These are phyloP conservation scores for Tarsius wallacei DNA, from an alignment of 2,797 vertebrate species.

Conservation along the genomic window DNA sequence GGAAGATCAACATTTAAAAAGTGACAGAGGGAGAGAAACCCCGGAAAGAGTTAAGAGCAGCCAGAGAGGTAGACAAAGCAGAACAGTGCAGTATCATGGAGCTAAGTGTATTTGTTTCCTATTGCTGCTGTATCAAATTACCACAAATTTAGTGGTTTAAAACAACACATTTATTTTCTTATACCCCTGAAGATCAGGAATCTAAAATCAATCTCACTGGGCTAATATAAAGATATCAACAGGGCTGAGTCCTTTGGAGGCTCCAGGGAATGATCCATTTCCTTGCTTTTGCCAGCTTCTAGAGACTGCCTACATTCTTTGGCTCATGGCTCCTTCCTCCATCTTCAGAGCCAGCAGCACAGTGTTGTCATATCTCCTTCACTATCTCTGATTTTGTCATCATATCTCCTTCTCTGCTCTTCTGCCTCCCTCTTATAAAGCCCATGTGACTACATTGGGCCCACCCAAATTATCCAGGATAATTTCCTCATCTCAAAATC, in stretches of 20 bases:
- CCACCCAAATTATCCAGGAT: no score
- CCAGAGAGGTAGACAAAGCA: slow-evolving; percentile 2
- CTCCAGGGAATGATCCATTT: not conserved
- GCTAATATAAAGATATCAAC: not conserved
- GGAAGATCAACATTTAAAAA: not conserved
- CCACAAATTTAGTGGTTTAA: no score
- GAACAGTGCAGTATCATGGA: not conserved
- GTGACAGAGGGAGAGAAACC: not conserved
- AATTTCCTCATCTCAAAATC: no score
- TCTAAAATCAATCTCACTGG: not conserved
- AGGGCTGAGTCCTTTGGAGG: not conserved
- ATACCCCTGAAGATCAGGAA: not conserved
- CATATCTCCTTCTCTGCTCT: not conserved
- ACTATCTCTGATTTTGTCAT: not conserved
- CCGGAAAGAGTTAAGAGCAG: not conserved
- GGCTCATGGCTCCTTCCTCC: no score
- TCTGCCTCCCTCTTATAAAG: not conserved
- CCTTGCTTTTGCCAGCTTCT: no score
- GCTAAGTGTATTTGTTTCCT: slow-evolving; percentile 17
- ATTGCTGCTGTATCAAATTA: not conserved
- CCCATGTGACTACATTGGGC: not conserved
- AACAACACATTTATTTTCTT: not conserved
- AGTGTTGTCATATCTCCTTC: not conserved
- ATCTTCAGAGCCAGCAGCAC: no score
- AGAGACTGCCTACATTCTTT: no score